Evolutionary conservation across 2,888 invertebrate species (phyloP), one percentile per base, ranked within the genome.

Genomic region (Microctonus aethiopoides): DNA sequence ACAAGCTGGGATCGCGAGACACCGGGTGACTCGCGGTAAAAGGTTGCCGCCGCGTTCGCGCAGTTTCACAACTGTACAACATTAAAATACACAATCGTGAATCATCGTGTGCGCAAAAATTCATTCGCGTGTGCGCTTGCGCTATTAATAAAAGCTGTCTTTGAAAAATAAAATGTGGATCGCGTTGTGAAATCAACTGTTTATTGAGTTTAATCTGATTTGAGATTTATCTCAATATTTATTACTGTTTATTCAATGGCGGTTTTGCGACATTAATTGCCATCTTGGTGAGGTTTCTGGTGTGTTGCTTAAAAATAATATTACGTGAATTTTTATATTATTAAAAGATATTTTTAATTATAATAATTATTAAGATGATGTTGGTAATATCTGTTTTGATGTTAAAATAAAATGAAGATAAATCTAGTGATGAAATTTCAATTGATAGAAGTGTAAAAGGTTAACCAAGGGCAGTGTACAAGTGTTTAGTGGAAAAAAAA

Each of bases 401-500:
- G 59, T 20, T 34, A 16, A 34, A 22, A 34, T 10, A 20, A 61
- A 13, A 22, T 29, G n/a, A 22, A 22, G 22, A 32, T 34, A 22
- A 2, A 39, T 39, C 26, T 11, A 36, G 65, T 65, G 65, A 56
- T 65, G 36, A 36, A 65, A n/a, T 65, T 46, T 56, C 26, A 9
- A 39, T 36, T 65, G 65, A 36, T 16, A 26, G 39, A 56, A 56
- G 56, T 64, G 56, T 13, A 29, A 46, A 16, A n/a, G 0, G n/a
- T 65, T 56, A 56, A 36, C 16, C 24, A 51, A 59, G 16, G 34
- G 13, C 51, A 60, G 64, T 64, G 36, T 29, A 60, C 24, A 20
- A 46, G 59, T 60, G 60, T 51, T 39, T 59, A 20, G 34, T 51
- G 69, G 24, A 59, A 46, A 68, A 59, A 68, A 54, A 29, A 46